phyloP scores from a whole-genome alignment of 1,140 invertebrate genomes.

The Leptoteleia sp. region DNA sequence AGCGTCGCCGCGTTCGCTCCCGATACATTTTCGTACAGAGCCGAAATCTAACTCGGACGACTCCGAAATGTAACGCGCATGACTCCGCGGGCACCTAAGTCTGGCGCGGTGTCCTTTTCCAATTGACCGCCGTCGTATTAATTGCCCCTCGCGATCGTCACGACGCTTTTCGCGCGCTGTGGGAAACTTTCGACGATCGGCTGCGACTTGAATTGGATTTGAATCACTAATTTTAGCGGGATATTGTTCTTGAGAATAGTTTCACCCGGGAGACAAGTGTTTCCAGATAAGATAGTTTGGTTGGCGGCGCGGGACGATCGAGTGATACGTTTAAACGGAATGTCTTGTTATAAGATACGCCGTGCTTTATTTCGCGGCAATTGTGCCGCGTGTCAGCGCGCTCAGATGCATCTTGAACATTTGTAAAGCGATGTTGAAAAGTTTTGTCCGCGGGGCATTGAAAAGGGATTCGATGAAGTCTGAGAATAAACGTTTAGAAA shows the following conservation, averaged over 20 bases:
- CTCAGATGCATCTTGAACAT: no score
- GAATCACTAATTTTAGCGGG: slow-evolving; percentile 40
- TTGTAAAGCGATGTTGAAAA: no score
- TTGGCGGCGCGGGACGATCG: background rate
- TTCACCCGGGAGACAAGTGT: slow-evolving; percentile 42
- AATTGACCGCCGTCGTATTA: slow-evolving; percentile 28
- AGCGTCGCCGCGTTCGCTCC: background rate
- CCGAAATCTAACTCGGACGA: no score
- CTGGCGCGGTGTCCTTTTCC: slow-evolving; percentile 5
- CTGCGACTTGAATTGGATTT: slow-evolving; percentile 30
- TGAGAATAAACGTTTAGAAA: no score
- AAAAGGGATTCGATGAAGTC: no score
- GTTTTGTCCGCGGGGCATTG: no score
- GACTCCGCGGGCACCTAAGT: no score
- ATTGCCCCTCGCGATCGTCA: slow-evolving; percentile 30
- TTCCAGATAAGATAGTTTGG: slow-evolving; percentile 22
- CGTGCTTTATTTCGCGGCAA: background rate
- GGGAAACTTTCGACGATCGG: slow-evolving; percentile 42
- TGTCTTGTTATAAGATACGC: slow-evolving; percentile 21
- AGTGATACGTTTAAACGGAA: slow-evolving; percentile 6
- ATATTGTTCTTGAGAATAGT: slow-evolving; percentile 38
- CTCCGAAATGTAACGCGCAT: no score
- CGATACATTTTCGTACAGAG: slow-evolving; percentile 15
- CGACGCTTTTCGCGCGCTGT: slow-evolving; percentile 28
- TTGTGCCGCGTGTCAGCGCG: no score